phyloP scores from a whole-genome alignment of 2,888 invertebrate species.

The Charanyca ferruginea region DNA sequence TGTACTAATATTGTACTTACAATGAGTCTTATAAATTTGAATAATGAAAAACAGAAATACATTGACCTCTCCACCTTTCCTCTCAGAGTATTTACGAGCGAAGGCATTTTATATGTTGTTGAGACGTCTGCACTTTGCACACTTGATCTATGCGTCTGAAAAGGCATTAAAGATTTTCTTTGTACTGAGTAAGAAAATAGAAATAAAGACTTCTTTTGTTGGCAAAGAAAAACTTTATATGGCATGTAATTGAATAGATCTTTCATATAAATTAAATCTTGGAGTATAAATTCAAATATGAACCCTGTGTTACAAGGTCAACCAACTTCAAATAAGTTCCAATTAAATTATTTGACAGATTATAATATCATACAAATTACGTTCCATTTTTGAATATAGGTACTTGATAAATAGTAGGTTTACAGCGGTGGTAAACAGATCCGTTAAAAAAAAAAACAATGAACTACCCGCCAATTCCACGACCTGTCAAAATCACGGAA shows the following conservation, averaged over 20 bases:
- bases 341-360: too few relatives aligned
- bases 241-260: constrained; percentile 9
- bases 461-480: not conserved
- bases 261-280: not conserved
- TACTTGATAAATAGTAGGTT: too few relatives aligned
- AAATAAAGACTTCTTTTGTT: constrained; percentile 23
- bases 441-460: too few relatives aligned
- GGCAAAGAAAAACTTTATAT: not conserved
- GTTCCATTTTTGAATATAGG: too few relatives aligned
- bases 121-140: constrained; percentile 63
- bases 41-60: constrained; percentile 1
- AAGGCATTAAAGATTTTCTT: constrained; percentile 31
- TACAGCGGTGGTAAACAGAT: not conserved
- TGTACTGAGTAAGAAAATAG: constrained; percentile 13
- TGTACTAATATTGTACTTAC: constrained; percentile 2
- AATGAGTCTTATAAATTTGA: not conserved
- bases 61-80: constrained; percentile 17
- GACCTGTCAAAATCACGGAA: not conserved
- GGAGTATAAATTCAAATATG: not conserved
- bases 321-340: too few relatives aligned
- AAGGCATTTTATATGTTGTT: constrained; percentile 61
- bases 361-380: too few relatives aligned
- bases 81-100: constrained; percentile 46
- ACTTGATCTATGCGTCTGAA: constrained; percentile 69
- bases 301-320: too few relatives aligned